Evolutionary conservation across 2,888 invertebrate species (phyloP).

Genomic region (Chrysolina americana): DNA sequence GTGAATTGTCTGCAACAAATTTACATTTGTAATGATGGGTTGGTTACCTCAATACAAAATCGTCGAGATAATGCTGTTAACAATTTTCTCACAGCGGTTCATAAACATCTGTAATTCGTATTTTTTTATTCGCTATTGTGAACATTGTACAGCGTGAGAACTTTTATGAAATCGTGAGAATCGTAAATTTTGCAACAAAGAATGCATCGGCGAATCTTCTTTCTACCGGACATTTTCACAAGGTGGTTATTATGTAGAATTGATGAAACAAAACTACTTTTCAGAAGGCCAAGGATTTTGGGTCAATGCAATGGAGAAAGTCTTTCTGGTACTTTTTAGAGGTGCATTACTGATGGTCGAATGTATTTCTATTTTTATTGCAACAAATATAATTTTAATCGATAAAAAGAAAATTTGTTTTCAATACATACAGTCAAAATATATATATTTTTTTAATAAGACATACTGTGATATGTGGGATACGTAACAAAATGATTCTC

Average conservation of each 20-base stretch:
- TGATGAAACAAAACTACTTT: background rate
- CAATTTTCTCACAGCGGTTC: background rate
- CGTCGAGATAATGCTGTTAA: background rate
- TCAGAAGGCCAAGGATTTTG: background rate
- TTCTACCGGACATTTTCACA: background rate
- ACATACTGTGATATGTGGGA: no score
- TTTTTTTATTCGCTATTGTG: background rate
- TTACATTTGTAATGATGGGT: conserved; percentile 44
- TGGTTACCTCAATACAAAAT: conserved; percentile 4
- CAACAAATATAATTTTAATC: no score
- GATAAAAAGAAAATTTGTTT: no score
- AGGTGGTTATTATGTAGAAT: background rate
- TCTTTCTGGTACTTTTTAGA: background rate
- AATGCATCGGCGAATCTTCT: conserved; percentile 20
- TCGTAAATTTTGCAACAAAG: conserved; percentile 9
- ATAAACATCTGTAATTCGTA: background rate
- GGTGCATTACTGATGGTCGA: background rate
- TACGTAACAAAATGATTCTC: no score
- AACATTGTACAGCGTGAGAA: conserved; percentile 25
- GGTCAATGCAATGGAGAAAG: no score
- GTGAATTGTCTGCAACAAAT: conserved; percentile 26
- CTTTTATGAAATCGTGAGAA: conserved; percentile 40
- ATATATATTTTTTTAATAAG: no score
- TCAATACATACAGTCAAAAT: no score
- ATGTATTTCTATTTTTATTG: no score